phyloP scores from a whole-genome alignment of 2,113 vertebrate species.

The Paralichthys olivaceus region DNA sequence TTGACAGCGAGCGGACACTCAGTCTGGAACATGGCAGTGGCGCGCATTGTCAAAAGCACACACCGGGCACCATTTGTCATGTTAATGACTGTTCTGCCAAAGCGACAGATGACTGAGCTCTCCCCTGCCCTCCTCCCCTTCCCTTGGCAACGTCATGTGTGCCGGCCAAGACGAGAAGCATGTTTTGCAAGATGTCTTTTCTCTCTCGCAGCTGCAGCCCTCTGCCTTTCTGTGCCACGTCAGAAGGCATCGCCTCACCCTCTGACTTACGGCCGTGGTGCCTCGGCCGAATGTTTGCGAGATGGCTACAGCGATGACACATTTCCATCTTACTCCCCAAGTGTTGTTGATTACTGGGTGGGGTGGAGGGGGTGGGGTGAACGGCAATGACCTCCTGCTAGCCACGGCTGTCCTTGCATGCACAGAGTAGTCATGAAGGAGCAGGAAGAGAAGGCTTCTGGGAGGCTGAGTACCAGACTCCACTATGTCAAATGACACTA shows the following conservation, averaged over 20 bases:
- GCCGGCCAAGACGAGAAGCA: conserved; percentile 14
- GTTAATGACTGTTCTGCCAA: conserved; percentile 52
- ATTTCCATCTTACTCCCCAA: conserved; percentile 18
- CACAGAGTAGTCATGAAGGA: conserved; percentile 25
- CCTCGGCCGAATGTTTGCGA: conserved; percentile 22
- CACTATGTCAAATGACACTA: conserved; percentile 7
- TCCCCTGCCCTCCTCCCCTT: not conserved
- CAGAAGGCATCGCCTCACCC: conserved; percentile 61
- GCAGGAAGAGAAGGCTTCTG: conserved; percentile 15
- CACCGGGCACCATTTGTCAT: conserved; percentile 59
- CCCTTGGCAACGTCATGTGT: not conserved
- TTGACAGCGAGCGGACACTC: not conserved
- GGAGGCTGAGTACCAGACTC: conserved; percentile 4
- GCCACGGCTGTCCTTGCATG: conserved; percentile 53
- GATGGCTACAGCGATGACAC: conserved; percentile 7
- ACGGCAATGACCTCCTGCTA: conserved; percentile 47
- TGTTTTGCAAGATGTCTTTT: not conserved
- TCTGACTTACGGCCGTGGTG: conserved; percentile 34
- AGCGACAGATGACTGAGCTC: conserved; percentile 58
- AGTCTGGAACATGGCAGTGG: conserved; percentile 4
- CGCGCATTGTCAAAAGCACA: conserved; percentile 25
- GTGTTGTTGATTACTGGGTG: conserved; percentile 1
- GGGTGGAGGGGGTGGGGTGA: not conserved
- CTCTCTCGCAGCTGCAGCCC: conserved; percentile 36
- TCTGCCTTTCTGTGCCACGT: conserved; percentile 51